A percentile compares a stretch with the other conserved stretches of the same genome.
Evolutionary conservation across 1,140 invertebrate species (phyloP).

Genomic region (Eriocheir sinensis): DNA sequence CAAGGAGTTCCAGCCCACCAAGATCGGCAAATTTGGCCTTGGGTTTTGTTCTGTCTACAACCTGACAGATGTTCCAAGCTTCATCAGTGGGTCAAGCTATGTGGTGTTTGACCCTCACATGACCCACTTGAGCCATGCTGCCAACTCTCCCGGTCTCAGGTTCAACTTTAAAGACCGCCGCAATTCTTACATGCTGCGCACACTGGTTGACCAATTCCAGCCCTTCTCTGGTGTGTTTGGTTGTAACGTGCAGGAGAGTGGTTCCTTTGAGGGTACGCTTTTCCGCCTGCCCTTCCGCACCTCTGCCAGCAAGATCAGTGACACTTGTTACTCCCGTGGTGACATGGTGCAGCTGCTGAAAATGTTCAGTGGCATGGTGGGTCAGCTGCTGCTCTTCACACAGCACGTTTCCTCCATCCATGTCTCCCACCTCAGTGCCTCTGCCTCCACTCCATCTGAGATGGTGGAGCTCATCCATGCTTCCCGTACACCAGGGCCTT

Average conservation of each 20-base stretch:
- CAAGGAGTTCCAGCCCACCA: conserved; percentile 48
- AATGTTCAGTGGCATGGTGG: conserved; percentile 55
- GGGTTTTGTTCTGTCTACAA: conserved; percentile 66
- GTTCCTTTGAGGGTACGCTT: conserved; percentile 38
- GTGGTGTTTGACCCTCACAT: conserved; percentile 62
- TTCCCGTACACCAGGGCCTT: background rate
- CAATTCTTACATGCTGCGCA: conserved; percentile 56
- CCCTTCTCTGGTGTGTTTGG: conserved; percentile 59
- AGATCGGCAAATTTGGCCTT: conserved; percentile 66
- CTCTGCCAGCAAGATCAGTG: conserved; percentile 64
- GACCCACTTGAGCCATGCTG: conserved; percentile 24
- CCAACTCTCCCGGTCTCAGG: conserved; percentile 31
- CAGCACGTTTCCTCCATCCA: conserved; percentile 46
- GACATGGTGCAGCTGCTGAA: conserved; percentile 50
- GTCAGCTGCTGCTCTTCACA: conserved; percentile 63
- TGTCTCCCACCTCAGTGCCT: conserved; percentile 31
- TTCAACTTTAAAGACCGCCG: conserved; percentile 25
- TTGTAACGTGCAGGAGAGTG: conserved; percentile 35
- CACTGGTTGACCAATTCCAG: conserved; percentile 45
- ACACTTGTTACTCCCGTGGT: background rate
- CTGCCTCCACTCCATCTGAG: conserved; percentile 9
- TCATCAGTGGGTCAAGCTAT: conserved; percentile 57
- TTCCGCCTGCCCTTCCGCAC: conserved; percentile 59
- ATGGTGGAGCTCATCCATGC: conserved; percentile 29
- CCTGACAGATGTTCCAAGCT: conserved; percentile 60